Evolutionary conservation across 2,888 invertebrate genomes (phyloP), one percentile per base, ranked within the genome.

Genomic region (Mythimna ferrago): DNA sequence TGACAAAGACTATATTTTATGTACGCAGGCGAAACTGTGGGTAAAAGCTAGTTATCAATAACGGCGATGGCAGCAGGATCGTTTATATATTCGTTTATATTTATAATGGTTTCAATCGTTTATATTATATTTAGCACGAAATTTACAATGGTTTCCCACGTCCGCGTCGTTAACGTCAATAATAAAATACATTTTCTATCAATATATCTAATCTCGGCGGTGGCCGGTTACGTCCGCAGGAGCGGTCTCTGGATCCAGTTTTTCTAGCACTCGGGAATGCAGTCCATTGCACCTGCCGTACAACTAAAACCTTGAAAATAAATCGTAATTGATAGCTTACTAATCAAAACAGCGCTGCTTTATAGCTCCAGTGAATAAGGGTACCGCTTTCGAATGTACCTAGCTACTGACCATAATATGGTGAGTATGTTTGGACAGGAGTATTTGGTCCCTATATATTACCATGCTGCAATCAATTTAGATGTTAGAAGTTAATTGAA

Each of bases 181-280:
- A 87, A 84, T 90, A 87, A 89, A 92, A 91, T 91, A 90, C 86
- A 90, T 90, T 86, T 89, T 90, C 84, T 92, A 92, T 91, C 89
- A 90, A 91, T 92, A 84, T 88, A 89, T 92, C 89, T 92, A 93
- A 93, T 93, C 92, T 92, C 84, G 86, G 88, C 87, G 87, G 87
- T 87, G 78, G 86, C 84, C 86, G 85, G 82, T 79, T 81, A 76
- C 83, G 83, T 81, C 86, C 64, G 86, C 86, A 86, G 87, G 88
- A 89, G 90, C 90, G 84, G 85, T 90, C 83, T 89, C 89, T 84
- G 83, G 89, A 93, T 94, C 96, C 92, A 94, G 95, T 95, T 96
- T 95, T 95, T 95, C 94, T 94, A 93, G 92, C 91, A 86, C 82
- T 87, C 85, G 91, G 93, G 96, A 96, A 95, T 95, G 96, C 92